Conservation (phyloP, 2,888 invertebrate genomes). For the Sarcophaga caerulescens region DNA sequence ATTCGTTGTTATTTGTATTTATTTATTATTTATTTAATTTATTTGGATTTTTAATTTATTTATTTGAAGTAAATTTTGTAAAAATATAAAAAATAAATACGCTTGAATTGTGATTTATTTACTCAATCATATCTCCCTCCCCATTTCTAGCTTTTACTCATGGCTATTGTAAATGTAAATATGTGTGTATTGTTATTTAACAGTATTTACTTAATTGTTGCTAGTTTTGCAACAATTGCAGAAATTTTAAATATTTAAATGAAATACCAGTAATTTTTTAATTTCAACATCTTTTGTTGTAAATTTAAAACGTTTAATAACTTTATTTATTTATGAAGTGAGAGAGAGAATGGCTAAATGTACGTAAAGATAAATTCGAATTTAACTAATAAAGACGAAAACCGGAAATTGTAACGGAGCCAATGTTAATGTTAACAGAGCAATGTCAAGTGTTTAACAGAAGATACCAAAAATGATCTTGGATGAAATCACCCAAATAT, state of each 20-base stretch:
- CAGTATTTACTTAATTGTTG: background rate
- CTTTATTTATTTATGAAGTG: too few species aligned
- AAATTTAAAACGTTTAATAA: too few species aligned
- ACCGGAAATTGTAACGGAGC: too few species aligned
- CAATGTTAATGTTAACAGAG: too few species aligned
- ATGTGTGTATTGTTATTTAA: background rate
- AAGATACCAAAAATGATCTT: too few species aligned
- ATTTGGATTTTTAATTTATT: background rate
- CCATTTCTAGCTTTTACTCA: too few species aligned
- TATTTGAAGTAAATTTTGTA: conserved; percentile 1
- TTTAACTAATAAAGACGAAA: too few species aligned
- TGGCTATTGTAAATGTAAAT: background rate
- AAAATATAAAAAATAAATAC: background rate
- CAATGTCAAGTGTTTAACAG: too few species aligned
- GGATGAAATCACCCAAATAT: too few species aligned
- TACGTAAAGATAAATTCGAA: too few species aligned
- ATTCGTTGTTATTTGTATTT: background rate
- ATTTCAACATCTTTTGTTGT: background rate
- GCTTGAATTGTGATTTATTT: background rate
- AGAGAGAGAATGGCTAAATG: too few species aligned
- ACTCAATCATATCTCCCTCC: background rate
- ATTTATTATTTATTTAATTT: background rate
- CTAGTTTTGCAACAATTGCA: background rate
- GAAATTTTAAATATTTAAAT: background rate
- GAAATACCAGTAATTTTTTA: background rate